Evolutionary conservation across 92 coral and sea anemone species (phyloP).

Genomic region (Phenganax marumi): DNA sequence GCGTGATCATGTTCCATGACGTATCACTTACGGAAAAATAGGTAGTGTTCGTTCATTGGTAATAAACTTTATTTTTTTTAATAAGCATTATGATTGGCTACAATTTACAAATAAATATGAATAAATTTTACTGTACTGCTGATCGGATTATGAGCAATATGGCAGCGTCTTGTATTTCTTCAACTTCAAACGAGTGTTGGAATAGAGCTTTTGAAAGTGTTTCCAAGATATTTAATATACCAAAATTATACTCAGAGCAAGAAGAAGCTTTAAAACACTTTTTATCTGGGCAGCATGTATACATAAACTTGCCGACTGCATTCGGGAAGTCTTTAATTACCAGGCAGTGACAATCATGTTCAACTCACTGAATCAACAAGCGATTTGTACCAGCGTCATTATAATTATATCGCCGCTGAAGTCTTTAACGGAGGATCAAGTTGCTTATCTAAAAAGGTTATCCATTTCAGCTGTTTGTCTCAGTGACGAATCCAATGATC

Average conservation of each 20-base stretch:
- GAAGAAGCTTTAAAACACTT: slow-evolving; percentile 7
- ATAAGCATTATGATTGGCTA: not conserved
- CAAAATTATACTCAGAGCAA: slow-evolving; percentile 12
- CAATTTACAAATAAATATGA: not conserved
- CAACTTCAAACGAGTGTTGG: not conserved
- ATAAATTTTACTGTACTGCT: not conserved
- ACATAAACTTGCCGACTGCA: slow-evolving; percentile 24
- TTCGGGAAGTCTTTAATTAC: slow-evolving; percentile 22
- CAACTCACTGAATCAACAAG: slow-evolving; percentile 50
- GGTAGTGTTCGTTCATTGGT: slow-evolving; percentile 1
- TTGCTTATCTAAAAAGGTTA: slow-evolving; percentile 40
- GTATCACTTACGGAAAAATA: not conserved
- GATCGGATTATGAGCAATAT: not conserved
- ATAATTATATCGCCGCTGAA: slow-evolving; percentile 68
- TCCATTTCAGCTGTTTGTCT: slow-evolving; percentile 64
- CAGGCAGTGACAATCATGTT: slow-evolving; percentile 62
- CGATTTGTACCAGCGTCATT: slow-evolving; percentile 54
- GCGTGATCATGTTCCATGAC: too few relatives aligned
- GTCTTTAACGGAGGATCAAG: slow-evolving; percentile 73
- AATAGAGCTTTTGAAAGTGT: not conserved
- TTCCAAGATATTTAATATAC: not conserved
- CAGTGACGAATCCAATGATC: slow-evolving; percentile 49
- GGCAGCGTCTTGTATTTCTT: not conserved
- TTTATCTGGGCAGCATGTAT: slow-evolving; percentile 25
- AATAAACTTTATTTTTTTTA: not conserved